Percentiles rank a stretch among this genome's conserved stretches.
Conservation (phyloP, 2,113 vertebrate species). For the Tautogolabrus adspersus region DNA sequence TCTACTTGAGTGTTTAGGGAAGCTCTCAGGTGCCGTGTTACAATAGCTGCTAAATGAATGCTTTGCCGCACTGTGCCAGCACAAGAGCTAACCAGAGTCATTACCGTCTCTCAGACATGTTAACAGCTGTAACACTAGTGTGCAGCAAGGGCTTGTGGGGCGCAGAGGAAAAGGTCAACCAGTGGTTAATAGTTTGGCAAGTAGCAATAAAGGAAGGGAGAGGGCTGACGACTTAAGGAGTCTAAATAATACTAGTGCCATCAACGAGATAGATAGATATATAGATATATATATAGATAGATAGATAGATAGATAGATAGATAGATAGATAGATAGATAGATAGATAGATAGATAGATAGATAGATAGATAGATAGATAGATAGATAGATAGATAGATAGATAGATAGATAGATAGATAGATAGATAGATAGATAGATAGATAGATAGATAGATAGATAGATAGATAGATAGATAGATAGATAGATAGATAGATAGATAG, state of each 20-base stretch:
- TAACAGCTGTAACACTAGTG: slow-evolving; percentile 33
- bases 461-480: not conserved
- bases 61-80: not conserved
- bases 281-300: slow-evolving; percentile 16
- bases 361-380: too few species aligned
- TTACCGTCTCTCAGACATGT: slow-evolving; percentile 44
- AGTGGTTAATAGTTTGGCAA: slow-evolving; percentile 49
- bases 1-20: slow-evolving; percentile 52
- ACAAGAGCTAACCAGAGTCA: slow-evolving; percentile 14
- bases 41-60: slow-evolving; percentile 23
- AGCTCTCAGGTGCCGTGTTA: slow-evolving; percentile 33
- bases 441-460: slow-evolving; percentile 5
- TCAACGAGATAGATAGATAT: not conserved
- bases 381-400: not conserved
- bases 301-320: not conserved
- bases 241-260: slow-evolving; percentile 24
- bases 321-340: slow-evolving; percentile 3
- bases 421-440: not conserved
- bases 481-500: too few species aligned
- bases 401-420: not conserved
- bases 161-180: slow-evolving; percentile 54
- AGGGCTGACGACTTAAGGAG: slow-evolving; percentile 3
- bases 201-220: slow-evolving; percentile 11
- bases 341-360: not conserved
- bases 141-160: slow-evolving; percentile 52